Evolutionary conservation across 2,888 invertebrate species (phyloP), one percentile per base, ranked within the genome.

Genomic region (Megaustenia siamemsis): DNA sequence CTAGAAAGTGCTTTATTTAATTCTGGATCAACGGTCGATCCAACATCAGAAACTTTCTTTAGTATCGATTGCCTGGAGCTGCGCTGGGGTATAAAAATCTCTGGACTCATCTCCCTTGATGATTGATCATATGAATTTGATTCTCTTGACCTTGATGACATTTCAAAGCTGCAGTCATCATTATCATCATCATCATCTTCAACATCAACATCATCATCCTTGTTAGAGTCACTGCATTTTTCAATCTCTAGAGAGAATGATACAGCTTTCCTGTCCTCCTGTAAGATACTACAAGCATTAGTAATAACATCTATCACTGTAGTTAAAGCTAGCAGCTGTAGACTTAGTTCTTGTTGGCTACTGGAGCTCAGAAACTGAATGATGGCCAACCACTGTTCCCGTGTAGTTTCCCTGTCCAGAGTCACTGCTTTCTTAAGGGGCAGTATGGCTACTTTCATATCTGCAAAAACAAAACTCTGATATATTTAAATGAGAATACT

Each of bases 331-430:
- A 91, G 88, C 18, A 93, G 86, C 68, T 89, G 89, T 77, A 91
- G 86, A 8, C 90, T 88, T 10, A 90, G 88, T 68, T 92, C 92
- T 5, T 88, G 87, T 78, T 91, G 90, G 0, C 91, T 91, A 63
- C 88, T 89, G 40, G 91, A 89, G 66, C 91, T 91, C 38, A 92
- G 86, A 8, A 87, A 84, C 60, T 89, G 87, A 1, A 91, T 87
- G 49, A 93, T 87, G 40, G 88, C 88, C 79, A 86, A 87, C 93
- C 93, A 93, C 86, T 92, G 89, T 10, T 89, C 86, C 40, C 76
- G 21, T 10, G 90, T 90, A 0, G 92, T 92, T 63, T 89, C 86
- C 6, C 84, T 76, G 80, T 93, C 93, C 82, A 88, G 88, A 28
- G 91, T 86, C n/a, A 93, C 89, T 21, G 91, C 92, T 66, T 28